Conservation (phyloP, 2,113 vertebrate species). For the Nesogale talazaci region DNA sequence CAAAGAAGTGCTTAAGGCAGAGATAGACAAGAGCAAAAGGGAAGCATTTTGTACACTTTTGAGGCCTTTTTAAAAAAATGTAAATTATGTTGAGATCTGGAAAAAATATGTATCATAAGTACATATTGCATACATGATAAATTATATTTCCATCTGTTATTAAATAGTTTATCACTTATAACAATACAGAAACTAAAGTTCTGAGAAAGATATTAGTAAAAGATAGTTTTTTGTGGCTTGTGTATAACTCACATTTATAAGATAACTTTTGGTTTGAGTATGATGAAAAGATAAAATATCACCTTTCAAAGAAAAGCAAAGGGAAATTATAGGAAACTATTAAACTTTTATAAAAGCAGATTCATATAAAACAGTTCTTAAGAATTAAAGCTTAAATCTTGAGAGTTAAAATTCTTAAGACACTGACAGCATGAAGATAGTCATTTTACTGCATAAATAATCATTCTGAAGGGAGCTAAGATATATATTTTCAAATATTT, state of each 20-base stretch:
- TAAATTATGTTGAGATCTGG: not conserved
- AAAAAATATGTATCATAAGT: not conserved
- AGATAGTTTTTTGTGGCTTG: not conserved
- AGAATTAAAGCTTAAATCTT: too few relatives aligned
- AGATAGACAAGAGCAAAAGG: not conserved
- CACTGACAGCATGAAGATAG: conserved; percentile 11
- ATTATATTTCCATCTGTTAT: not conserved
- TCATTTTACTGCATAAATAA: not conserved
- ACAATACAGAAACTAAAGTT: conserved; percentile 7
- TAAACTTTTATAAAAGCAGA: not conserved
- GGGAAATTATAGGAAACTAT: not conserved
- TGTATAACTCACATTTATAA: not conserved
- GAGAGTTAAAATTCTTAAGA: not conserved
- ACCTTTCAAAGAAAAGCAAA: not conserved
- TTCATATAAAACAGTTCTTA: not conserved
- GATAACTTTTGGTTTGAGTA: not conserved
- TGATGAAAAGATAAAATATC: not conserved
- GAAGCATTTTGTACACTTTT: too few relatives aligned
- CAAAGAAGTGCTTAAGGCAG: not conserved
- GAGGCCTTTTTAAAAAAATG: not conserved
- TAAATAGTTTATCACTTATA: conserved; percentile 12
- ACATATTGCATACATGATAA: not conserved
- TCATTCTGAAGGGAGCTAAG: not conserved
- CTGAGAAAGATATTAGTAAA: not conserved
- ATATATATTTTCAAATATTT: not conserved